Conservation (phyloP, 2,113 vertebrate genomes). For the Charina bottae region DNA sequence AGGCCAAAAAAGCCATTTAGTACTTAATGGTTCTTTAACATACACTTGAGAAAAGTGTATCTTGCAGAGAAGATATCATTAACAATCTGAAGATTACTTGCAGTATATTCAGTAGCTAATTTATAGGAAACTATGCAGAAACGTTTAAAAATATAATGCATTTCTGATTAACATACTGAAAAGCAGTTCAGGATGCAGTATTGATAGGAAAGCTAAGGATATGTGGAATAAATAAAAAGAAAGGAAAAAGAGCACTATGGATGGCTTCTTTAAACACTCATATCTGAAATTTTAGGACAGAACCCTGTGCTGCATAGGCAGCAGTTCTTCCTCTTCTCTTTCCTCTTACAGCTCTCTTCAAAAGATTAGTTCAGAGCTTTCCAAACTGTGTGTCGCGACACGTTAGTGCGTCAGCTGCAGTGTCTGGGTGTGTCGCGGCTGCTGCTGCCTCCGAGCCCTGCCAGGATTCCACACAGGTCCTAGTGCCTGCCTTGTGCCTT, state of each 20-base stretch:
- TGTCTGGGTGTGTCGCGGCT: too few species aligned
- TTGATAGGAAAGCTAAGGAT: background rate
- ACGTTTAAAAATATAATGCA: background rate
- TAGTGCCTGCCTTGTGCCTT: too few species aligned
- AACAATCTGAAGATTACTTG: conserved; percentile 16
- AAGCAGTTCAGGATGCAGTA: background rate
- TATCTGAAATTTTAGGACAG: background rate
- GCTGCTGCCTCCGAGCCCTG: too few species aligned
- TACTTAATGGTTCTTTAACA: conserved; percentile 6
- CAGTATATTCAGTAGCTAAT: background rate
- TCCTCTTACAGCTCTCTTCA: background rate
- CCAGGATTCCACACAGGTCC: too few species aligned
- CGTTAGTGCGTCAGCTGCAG: too few species aligned
- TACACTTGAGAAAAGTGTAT: conserved; percentile 9
- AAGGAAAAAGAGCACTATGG: background rate
- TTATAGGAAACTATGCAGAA: conserved; percentile 29
- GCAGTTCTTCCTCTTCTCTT: background rate
- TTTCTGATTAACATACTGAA: background rate
- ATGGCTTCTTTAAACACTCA: background rate
- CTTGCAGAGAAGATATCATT: conserved; percentile 1
- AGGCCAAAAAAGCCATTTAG: background rate
- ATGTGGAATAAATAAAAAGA: background rate
- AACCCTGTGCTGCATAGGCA: background rate
- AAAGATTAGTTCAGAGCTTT: too few species aligned
- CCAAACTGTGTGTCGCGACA: too few species aligned